Evolutionary conservation across 2,113 vertebrate species (phyloP).

Genomic region (Ameiurus melas): DNA sequence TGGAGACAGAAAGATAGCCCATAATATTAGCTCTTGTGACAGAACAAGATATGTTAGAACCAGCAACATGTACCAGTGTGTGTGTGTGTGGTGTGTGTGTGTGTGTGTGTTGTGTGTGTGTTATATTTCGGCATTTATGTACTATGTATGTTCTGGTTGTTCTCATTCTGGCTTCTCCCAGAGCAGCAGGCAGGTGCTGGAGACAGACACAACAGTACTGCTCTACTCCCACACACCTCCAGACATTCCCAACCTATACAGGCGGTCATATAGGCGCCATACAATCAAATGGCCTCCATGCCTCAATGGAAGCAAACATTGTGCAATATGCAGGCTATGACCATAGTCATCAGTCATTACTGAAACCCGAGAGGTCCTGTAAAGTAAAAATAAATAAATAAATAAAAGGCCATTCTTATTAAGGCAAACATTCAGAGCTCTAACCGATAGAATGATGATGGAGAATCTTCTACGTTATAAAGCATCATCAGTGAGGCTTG

Average conservation of each 20-base stretch:
- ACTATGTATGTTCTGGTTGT: not conserved
- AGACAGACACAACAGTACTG: slow-evolving; percentile 10
- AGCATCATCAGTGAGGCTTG: not conserved
- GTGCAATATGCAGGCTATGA: not conserved
- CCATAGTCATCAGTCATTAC: not conserved
- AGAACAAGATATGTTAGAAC: not conserved
- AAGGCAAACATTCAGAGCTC: not conserved
- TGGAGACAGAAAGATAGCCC: not conserved
- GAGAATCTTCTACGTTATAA: not conserved
- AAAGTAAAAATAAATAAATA: not conserved
- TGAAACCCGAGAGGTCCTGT: not conserved
- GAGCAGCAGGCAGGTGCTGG: slow-evolving; percentile 33
- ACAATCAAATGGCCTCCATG: not conserved
- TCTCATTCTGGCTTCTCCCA: not conserved
- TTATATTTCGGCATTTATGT: not conserved
- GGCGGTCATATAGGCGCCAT: not conserved
- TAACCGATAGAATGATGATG: not conserved
- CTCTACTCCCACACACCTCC: slow-evolving; percentile 26
- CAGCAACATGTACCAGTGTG: no score
- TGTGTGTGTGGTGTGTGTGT: not conserved
- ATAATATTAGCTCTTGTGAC: slow-evolving; percentile 22
- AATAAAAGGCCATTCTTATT: slow-evolving; percentile 3
- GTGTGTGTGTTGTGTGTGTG: not conserved
- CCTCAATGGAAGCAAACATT: not conserved
- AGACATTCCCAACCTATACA: slow-evolving; percentile 14